Percentiles rank a stretch among this genome's conserved stretches.
Conservation (phyloP, 1,140 invertebrate species). For the Diachasma alloeum region DNA sequence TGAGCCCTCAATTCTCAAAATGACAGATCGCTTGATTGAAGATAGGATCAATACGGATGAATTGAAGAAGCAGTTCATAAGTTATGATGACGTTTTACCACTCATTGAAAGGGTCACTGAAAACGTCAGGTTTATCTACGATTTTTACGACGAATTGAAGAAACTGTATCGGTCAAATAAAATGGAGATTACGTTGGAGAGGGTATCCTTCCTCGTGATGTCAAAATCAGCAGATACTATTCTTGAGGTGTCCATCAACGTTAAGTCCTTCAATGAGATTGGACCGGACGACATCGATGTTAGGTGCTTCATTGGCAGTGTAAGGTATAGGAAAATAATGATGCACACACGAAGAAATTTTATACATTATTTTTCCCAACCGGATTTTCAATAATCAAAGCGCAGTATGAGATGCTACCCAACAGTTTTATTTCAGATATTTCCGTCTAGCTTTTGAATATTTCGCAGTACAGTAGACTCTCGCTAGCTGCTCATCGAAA, state of each 20-base stretch:
- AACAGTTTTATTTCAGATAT: no score
- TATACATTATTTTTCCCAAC: no score
- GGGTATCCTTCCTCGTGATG: background rate
- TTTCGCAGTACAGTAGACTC: no score
- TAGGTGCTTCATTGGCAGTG: background rate
- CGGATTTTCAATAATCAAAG: no score
- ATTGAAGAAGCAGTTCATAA: background rate
- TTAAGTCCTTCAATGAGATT: background rate
- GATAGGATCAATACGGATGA: background rate
- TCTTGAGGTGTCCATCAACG: background rate
- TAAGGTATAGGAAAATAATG: background rate
- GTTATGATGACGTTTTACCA: slow-evolving; percentile 8
- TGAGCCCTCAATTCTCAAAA: background rate
- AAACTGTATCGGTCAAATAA: background rate
- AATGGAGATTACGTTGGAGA: background rate
- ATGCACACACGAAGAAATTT: no score
- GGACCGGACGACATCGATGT: slow-evolving; percentile 2
- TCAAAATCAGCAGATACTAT: background rate
- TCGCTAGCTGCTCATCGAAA: no score
- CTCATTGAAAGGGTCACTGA: slow-evolving; percentile 9
- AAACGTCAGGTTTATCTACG: background rate
- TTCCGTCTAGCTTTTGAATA: no score
- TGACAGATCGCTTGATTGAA: slow-evolving; percentile 1
- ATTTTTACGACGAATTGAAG: slow-evolving; percentile 18
- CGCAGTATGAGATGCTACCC: no score